Conservation (phyloP, 2,797 vertebrate genomes). For the Bryconaethiops microstoma region DNA sequence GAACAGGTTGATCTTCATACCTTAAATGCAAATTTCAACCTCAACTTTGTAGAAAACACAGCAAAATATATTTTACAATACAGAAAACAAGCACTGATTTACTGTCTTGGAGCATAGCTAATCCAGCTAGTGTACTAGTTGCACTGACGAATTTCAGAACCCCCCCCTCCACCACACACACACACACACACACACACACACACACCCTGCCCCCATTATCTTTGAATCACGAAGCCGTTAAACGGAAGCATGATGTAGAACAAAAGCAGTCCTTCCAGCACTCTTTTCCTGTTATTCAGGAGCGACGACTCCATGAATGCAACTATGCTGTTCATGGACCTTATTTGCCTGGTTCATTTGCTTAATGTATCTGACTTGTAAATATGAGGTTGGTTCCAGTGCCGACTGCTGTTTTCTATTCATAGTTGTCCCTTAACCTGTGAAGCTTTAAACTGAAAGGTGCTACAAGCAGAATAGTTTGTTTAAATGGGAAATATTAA, state of each 20-base stretch:
- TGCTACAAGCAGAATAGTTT: not conserved
- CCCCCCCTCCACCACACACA: too few species aligned
- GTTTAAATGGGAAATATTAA: not conserved
- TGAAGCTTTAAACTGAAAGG: not conserved
- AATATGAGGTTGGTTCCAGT: not conserved
- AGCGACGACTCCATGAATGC: not conserved
- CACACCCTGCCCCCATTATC: too few species aligned
- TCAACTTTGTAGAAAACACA: not conserved
- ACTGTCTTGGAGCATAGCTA: too few species aligned
- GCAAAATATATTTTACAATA: not conserved
- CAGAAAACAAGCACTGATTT: too few species aligned
- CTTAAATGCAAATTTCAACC: too few species aligned
- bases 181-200: too few species aligned
- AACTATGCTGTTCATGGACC: not conserved
- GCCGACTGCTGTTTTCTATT: not conserved
- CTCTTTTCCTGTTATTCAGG: constrained; percentile 19
- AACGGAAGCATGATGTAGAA: constrained; percentile 8
- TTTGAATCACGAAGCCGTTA: not conserved
- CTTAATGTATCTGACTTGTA: constrained; percentile 2
- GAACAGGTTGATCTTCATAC: too few species aligned
- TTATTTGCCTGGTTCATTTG: constrained; percentile 11
- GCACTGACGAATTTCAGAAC: not conserved
- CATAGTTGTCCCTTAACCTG: not conserved
- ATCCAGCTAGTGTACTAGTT: not conserved
- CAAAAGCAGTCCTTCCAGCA: not conserved